A percentile compares a stretch with the other conserved stretches of the same genome.
phyloP scores from a whole-genome alignment of 2,888 invertebrate species.

The Marasmarcha lunaedactyla region DNA sequence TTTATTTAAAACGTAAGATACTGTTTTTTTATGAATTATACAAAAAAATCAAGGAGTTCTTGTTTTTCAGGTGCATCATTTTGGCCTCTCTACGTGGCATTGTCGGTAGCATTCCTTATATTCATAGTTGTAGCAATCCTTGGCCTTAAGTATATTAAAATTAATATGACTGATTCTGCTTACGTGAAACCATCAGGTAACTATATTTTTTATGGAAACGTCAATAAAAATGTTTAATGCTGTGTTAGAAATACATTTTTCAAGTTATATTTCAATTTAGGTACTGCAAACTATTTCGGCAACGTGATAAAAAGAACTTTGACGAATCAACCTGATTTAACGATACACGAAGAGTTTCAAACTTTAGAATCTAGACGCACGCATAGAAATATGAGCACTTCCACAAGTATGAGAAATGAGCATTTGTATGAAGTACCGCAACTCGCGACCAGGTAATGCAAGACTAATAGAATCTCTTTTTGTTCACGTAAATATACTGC shows the following conservation, averaged over 20 bases:
- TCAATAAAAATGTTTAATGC: too few species aligned
- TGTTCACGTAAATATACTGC: too few species aligned
- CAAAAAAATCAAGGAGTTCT: too few species aligned
- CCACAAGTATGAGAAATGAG: slow-evolving; percentile 77
- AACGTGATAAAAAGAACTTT: slow-evolving; percentile 86
- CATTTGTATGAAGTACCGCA: slow-evolving; percentile 92
- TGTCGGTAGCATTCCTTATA: slow-evolving; percentile 53
- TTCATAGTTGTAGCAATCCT: slow-evolving; percentile 50
- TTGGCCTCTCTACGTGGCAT: slow-evolving; percentile 49
- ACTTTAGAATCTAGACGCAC: slow-evolving; percentile 79
- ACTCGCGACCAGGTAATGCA: slow-evolving; percentile 48
- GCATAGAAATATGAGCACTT: slow-evolving; percentile 61
- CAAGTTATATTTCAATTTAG: slow-evolving; percentile 18
- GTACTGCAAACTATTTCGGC: slow-evolving; percentile 77
- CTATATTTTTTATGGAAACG: background rate
- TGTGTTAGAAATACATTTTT: background rate
- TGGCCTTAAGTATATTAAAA: slow-evolving; percentile 58
- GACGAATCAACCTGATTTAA: slow-evolving; percentile 85
- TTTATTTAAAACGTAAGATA: too few species aligned
- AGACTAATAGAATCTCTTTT: slow-evolving; percentile 3
- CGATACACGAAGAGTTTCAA: slow-evolving; percentile 76
- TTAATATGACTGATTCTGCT: slow-evolving; percentile 51
- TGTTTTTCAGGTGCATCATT: slow-evolving; percentile 47
- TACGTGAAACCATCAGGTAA: slow-evolving; percentile 58
- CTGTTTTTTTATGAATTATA: too few species aligned